Conservation (phyloP, 2,113 vertebrate genomes). For the Amphiprion ocellaris region DNA sequence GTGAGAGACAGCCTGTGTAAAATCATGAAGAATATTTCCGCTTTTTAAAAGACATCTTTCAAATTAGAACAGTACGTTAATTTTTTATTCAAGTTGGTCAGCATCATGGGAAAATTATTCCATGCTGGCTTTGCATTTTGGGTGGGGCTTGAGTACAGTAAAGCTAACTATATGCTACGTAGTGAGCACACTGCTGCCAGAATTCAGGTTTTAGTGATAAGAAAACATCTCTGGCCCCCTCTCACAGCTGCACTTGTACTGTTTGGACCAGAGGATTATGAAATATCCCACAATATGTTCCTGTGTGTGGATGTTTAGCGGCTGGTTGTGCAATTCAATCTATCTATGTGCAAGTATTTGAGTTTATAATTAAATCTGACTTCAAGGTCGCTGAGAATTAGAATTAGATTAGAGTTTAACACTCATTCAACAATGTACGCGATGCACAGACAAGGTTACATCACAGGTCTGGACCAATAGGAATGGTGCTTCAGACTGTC, state of each 20-base stretch:
- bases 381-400: conserved; percentile 51
- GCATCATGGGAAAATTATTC: not conserved
- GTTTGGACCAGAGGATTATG: conserved; percentile 1
- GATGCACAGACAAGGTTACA: conserved; percentile 53
- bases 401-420: conserved; percentile 66
- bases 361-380: conserved; percentile 64
- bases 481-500: conserved; percentile 26
- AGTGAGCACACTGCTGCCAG: not conserved
- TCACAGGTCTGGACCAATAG: conserved; percentile 60
- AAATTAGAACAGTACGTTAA: not conserved
- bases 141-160: not conserved
- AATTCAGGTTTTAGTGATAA: conserved; percentile 7
- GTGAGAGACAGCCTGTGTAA: conserved; percentile 29
- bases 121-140: not conserved
- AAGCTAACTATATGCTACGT: not conserved
- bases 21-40: not conserved
- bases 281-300: conserved; percentile 14
- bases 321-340: conserved; percentile 24
- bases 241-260: not conserved
- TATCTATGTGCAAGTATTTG: conserved; percentile 8
- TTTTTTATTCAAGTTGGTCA: not conserved
- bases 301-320: not conserved
- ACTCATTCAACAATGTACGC: conserved; percentile 44
- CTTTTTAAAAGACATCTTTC: not conserved
- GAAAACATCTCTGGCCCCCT: not conserved